Evolutionary conservation across 2,113 vertebrate genomes (phyloP).

Genomic region (Scomber colias): DNA sequence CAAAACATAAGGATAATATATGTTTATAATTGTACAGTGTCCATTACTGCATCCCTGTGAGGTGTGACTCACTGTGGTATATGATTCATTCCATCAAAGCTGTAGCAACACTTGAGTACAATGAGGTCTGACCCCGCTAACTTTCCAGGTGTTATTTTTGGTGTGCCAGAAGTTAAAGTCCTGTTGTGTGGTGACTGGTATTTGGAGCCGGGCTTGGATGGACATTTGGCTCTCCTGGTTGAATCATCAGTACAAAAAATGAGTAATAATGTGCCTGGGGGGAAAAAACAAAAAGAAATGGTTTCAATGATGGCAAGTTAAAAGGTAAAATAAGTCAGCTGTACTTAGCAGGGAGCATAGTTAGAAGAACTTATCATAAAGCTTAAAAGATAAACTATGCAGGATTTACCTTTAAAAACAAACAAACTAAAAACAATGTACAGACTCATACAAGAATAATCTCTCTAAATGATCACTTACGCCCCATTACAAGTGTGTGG

Average conservation of each 20-base stretch:
- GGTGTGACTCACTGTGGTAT: constrained; percentile 45
- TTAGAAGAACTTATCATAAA: too few relatives aligned
- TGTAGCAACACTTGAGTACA: constrained; percentile 39
- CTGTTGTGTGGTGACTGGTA: constrained; percentile 9
- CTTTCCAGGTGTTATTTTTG: constrained; percentile 47
- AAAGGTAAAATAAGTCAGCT: too few relatives aligned
- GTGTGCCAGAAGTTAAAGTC: constrained; percentile 27
- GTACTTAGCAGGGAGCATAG: too few relatives aligned
- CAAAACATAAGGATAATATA: neutral
- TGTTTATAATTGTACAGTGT: constrained; percentile 4
- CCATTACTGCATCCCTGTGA: constrained; percentile 29
- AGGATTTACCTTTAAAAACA: too few relatives aligned
- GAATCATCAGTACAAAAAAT: constrained; percentile 15
- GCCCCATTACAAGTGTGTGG: too few relatives aligned
- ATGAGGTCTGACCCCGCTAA: constrained; percentile 21
- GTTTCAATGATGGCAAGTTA: neutral
- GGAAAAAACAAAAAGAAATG: neutral
- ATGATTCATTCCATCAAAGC: constrained; percentile 58
- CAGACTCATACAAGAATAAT: too few relatives aligned
- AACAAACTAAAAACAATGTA: too few relatives aligned
- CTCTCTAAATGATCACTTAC: too few relatives aligned
- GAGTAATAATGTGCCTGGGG: neutral
- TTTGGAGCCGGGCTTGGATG: neutral
- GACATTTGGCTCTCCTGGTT: neutral
- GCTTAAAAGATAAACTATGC: too few relatives aligned